phyloP scores from a whole-genome alignment of 2,888 invertebrate genomes.

The Papilio elwesi region DNA sequence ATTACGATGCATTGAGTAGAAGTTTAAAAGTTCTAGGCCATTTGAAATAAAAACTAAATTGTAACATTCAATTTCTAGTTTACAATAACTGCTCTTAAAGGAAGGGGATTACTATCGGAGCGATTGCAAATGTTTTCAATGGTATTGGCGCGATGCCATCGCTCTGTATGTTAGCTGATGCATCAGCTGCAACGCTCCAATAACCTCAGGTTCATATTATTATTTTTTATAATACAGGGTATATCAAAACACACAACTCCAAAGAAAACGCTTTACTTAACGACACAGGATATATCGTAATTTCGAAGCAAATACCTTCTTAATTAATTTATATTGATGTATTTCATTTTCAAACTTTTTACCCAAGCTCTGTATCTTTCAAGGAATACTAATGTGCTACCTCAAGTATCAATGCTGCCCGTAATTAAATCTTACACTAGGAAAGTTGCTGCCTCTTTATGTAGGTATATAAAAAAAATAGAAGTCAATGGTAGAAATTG shows the following conservation, averaged over 20 bases:
- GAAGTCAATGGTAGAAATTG: no score
- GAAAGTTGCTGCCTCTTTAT: no score
- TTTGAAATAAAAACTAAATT: conserved; percentile 20
- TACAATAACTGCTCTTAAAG: conserved; percentile 28
- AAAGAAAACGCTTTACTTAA: not conserved
- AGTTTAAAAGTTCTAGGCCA: conserved; percentile 2
- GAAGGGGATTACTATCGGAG: conserved; percentile 66
- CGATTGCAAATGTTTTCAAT: conserved; percentile 67
- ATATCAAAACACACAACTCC: conserved; percentile 23
- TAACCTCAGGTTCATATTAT: conserved; percentile 52
- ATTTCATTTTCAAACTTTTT: no score
- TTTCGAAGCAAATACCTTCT: no score
- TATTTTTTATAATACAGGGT: conserved; percentile 46
- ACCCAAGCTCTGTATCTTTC: no score
- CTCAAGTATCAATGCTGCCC: no score
- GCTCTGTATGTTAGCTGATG: conserved; percentile 55
- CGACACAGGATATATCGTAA: not conserved
- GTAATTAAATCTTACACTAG: no score
- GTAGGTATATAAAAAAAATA: no score
- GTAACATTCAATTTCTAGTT: conserved; percentile 31
- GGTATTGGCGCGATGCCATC: conserved; percentile 68
- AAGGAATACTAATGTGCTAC: no score
- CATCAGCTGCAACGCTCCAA: conserved; percentile 48
- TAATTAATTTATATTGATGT: no score
- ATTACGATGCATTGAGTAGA: not conserved